Evolutionary conservation across 1,140 invertebrate genomes (phyloP).

Genomic region (Ctenoplectra terminalis): DNA sequence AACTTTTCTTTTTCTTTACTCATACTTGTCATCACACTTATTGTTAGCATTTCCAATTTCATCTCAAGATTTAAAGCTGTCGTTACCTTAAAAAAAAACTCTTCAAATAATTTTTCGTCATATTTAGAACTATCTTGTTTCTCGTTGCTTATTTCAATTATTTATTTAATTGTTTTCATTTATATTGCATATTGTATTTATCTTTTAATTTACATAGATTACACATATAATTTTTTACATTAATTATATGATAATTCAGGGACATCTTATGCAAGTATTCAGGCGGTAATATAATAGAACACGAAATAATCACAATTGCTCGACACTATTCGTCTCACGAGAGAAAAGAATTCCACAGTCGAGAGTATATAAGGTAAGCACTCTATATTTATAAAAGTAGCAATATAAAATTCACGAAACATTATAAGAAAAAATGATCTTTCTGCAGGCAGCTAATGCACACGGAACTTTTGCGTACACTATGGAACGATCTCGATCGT

Average conservation of each 20-base stretch:
- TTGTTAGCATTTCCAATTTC: too few relatives aligned
- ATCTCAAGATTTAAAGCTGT: too few relatives aligned
- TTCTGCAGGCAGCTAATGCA: slow-evolving; percentile 85
- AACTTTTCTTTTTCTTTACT: too few relatives aligned
- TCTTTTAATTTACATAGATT: too few relatives aligned
- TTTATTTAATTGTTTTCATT: too few relatives aligned
- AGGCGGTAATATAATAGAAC: slow-evolving; percentile 88
- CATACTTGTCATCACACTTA: too few relatives aligned
- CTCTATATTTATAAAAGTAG: background rate
- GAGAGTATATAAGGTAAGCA: slow-evolving; percentile 82
- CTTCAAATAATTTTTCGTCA: too few relatives aligned
- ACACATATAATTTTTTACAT: background rate
- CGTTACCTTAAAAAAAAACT: too few relatives aligned
- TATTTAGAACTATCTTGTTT: too few relatives aligned
- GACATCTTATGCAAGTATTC: slow-evolving; percentile 84
- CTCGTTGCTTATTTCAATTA: too few relatives aligned
- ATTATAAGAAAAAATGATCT: too few relatives aligned
- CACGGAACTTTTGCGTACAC: slow-evolving; percentile 85
- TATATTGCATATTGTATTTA: too few relatives aligned
- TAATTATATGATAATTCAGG: slow-evolving; percentile 72
- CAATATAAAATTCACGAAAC: background rate
- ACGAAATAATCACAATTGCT: slow-evolving; percentile 90
- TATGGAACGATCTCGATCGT: slow-evolving; percentile 88
- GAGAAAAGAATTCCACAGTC: slow-evolving; percentile 76
- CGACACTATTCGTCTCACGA: slow-evolving; percentile 84